Conservation (phyloP, 2,888 invertebrate genomes). For the Athalia cordata region DNA sequence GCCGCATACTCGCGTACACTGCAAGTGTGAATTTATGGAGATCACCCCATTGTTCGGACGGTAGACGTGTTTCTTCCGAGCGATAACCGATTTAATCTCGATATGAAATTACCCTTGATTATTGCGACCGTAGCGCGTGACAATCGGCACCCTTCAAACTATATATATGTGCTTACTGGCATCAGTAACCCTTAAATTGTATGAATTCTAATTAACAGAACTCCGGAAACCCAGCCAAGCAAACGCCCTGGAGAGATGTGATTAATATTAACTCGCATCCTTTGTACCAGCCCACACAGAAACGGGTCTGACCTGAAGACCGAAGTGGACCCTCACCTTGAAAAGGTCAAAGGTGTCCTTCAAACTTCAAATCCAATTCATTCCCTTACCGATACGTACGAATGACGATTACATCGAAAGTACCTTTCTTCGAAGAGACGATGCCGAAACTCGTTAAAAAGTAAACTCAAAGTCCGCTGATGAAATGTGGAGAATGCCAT, state of each 20-base stretch:
- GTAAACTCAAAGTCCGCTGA: no score
- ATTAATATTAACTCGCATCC: constrained; percentile 29
- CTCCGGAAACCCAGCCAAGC: background rate
- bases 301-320: constrained; percentile 4
- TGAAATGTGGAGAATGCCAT: no score
- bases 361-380: constrained; percentile 24
- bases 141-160: background rate
- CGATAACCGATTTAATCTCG: background rate
- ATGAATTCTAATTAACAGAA: constrained; percentile 15
- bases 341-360: constrained; percentile 10
- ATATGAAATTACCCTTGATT: background rate
- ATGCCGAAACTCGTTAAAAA: no score
- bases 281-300: background rate
- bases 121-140: background rate
- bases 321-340: constrained; percentile 9
- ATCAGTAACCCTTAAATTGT: no score
- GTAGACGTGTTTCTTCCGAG: background rate
- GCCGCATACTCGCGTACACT: background rate
- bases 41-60: background rate
- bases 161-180: background rate
- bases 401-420: background rate
- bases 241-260: constrained; percentile 1
- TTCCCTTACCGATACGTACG: background rate
- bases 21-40: background rate
- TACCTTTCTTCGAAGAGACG: no score